Evolutionary conservation across 2,113 vertebrate species (phyloP).

Genomic region (Megalops atlanticus): DNA sequence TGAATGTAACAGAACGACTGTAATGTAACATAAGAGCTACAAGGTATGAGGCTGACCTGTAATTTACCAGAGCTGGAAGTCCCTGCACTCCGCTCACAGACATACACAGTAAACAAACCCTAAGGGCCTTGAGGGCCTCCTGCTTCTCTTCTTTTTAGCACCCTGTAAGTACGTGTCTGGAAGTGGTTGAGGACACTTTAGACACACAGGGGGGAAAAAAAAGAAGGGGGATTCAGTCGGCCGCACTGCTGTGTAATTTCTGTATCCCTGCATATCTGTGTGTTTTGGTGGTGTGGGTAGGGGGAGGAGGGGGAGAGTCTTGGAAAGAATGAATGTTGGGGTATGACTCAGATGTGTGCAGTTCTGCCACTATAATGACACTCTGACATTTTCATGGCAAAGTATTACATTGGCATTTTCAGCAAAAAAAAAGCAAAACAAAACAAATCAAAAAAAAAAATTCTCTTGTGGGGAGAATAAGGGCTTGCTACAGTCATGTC

Average conservation of each 20-base stretch:
- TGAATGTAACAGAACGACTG: too few relatives aligned
- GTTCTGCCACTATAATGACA: slow-evolving; percentile 62
- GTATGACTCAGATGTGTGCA: slow-evolving; percentile 56
- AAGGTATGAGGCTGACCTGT: slow-evolving; percentile 24
- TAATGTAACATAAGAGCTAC: too few relatives aligned
- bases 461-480: slow-evolving; percentile 37
- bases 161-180: slow-evolving; percentile 21
- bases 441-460: too few relatives aligned
- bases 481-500: slow-evolving; percentile 57
- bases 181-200: slow-evolving; percentile 24
- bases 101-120: slow-evolving; percentile 31
- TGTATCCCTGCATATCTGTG: slow-evolving; percentile 51
- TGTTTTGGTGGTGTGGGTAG: slow-evolving; percentile 18
- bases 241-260: slow-evolving; percentile 50
- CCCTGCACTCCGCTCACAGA: slow-evolving; percentile 26
- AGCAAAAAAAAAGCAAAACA: slow-evolving; percentile 54
- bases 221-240: slow-evolving; percentile 43
- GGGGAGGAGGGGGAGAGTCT: slow-evolving; percentile 43
- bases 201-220: slow-evolving; percentile 39
- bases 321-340: slow-evolving; percentile 44
- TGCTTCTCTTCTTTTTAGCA: slow-evolving; percentile 36
- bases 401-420: slow-evolving; percentile 65
- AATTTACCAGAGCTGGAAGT: slow-evolving; percentile 30
- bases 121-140: slow-evolving; percentile 26
- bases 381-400: slow-evolving; percentile 62